Percentiles rank a stretch among this genome's conserved stretches.
phyloP scores from a whole-genome alignment of 2,797 vertebrate species.

The Lepilemur ruficaudatus region DNA sequence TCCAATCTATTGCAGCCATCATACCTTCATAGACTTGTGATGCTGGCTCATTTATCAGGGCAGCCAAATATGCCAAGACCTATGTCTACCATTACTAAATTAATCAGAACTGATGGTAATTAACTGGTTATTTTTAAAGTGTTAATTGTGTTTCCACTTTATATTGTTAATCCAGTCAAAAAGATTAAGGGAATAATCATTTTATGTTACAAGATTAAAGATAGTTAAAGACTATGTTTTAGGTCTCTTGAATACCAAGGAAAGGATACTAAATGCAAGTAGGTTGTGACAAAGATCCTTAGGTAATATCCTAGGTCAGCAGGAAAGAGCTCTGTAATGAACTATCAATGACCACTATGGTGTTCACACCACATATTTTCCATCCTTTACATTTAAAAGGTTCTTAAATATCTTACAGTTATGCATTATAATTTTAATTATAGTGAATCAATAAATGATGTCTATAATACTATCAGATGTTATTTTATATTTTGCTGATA shows the following conservation, averaged over 20 bases:
- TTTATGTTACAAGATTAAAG: slow-evolving; percentile 12
- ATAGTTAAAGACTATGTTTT: background rate
- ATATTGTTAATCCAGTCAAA: background rate
- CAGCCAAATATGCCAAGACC: background rate
- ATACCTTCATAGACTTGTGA: background rate
- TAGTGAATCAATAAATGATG: background rate
- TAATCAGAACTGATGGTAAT: background rate
- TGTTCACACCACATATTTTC: background rate
- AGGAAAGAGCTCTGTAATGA: background rate
- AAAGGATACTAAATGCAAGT: background rate
- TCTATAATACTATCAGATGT: background rate
- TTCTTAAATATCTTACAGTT: background rate
- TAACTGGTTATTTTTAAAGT: background rate
- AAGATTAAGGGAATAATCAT: background rate
- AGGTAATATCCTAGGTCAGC: background rate
- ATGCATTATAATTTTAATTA: background rate
- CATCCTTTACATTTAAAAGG: background rate
- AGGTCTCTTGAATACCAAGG: background rate
- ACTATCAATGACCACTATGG: background rate
- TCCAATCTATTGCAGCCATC: background rate
- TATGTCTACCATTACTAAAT: background rate
- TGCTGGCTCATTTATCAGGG: background rate
- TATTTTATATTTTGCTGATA: background rate
- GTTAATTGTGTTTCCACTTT: background rate
- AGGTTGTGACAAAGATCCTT: background rate